Base-by-base conservation (phyloP, 2,888 invertebrate genomes). In the Zygogramma bicolorata region DNA sequence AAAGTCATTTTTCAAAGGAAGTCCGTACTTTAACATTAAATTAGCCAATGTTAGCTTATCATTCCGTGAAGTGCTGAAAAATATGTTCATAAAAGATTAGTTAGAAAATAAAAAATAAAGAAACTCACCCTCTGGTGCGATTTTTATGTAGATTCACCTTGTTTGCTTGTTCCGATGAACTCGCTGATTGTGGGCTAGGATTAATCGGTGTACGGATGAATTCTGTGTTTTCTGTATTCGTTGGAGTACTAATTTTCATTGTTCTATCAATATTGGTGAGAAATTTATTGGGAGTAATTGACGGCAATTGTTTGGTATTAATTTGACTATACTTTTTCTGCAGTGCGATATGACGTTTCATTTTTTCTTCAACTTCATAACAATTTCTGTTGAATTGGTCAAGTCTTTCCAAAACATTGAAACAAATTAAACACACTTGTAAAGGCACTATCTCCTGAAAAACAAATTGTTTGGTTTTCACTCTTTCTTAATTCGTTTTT, bases 401-500 rank as follows among this genome's bases (percentile, higher is more conserved):
- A 0, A 63, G 42, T 46, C 31, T 63, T 20, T 63, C 42, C 22
- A 63, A 29, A 18, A 63, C 63, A 63, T 63, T 63, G 15, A 29
- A 49, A 46, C 63, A 63, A 6, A 46, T 31, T 13, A 63, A 29
- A 46, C 63, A 63, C 15, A 63, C 63, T 46, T 46, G 46, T 10
- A 63, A 31, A 31, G 63, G 63, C 10, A 63, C 63, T 7, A 49
- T 63, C 13, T 46, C 63, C 63, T 63, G 18, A 29, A 63, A 61
- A 61, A n/a, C n/a, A n/a, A n/a, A n/a, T n/a, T n/a, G n/a, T n/a
- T n/a, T n/a, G n/a, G n/a, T n/a, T n/a, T n/a, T n/a, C n/a, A n/a
- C n/a, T n/a, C n/a, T n/a, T n/a, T n/a, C n/a, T n/a, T n/a, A n/a
- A n/a, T n/a, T n/a, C n/a, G n/a, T n/a, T n/a, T n/a, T n/a, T n/a